These are phyloP conservation scores for Lota lota DNA, from an alignment of 2,113 vertebrate species.

Conservation along the genomic window DNA sequence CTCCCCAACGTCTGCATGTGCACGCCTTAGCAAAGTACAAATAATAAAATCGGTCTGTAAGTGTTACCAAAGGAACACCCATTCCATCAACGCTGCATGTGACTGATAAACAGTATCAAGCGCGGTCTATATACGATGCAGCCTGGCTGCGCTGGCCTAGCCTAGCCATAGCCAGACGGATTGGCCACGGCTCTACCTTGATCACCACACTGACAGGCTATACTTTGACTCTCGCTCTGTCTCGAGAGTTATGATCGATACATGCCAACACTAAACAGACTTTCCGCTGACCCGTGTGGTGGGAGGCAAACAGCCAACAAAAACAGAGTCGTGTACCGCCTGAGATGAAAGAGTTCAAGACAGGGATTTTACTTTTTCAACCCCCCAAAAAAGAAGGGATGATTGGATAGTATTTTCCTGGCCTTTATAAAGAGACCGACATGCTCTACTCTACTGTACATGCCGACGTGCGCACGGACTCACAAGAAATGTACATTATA, in stretches of 20 bases:
- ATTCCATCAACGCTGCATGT: no score
- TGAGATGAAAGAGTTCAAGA: constrained; percentile 20
- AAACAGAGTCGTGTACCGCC: constrained; percentile 22
- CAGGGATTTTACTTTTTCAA: constrained; percentile 1
- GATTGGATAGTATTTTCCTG: constrained; percentile 22
- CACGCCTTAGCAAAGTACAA: no score
- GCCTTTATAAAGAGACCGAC: constrained; percentile 14
- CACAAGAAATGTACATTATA: constrained; percentile 21
- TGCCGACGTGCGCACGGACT: not conserved
- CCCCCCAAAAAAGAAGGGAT: constrained; percentile 3
- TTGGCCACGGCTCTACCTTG: no score
- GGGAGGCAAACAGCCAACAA: constrained; percentile 18
- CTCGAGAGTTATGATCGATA: constrained; percentile 34
- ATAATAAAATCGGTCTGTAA: no score
- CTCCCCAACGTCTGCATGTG: no score
- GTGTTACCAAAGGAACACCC: no score
- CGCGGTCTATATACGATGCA: no score
- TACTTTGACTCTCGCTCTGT: constrained; percentile 20
- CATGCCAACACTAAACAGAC: constrained; percentile 16
- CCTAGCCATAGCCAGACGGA: no score
- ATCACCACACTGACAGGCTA: constrained; percentile 12
- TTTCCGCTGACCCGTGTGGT: constrained; percentile 13
- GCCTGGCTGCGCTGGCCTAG: no score
- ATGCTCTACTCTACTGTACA: constrained; percentile 3
- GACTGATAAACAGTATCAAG: no score